Base-by-base conservation (phyloP, 1,140 invertebrate species). In the Wiebesia pumilae region DNA sequence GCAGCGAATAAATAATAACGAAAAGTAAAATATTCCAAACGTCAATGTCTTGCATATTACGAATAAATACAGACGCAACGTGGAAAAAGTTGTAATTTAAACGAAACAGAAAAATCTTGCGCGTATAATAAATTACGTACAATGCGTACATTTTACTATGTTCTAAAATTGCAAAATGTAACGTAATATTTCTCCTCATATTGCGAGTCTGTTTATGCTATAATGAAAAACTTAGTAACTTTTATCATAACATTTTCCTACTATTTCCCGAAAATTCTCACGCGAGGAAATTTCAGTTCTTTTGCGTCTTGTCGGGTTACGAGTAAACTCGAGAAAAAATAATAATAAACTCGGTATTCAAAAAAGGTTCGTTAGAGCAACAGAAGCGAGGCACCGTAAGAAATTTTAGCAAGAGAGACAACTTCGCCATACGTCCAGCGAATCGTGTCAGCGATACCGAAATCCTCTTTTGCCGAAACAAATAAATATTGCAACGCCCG, bases 201-300 rank as follows among this genome's bases (percentile, higher is more conserved):
- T 75, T n/a, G 19, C 7, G 24, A 14, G 4, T 75, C 38, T n/a
- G 14, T 27, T 43, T 43, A 33, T 19, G 21, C 24, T 0, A n/a
- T 75, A 75, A 75, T 75, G 43, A 43, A 75, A 75, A n/a, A 19
- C n/a, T 10, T 27, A 9, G 24, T 27, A 75, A n/a, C 38, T 43
- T 75, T 75, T 75, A 75, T 58, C 58, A 54, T 35, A 79, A 79
- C n/a, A 58, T 27, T 79, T 54, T 79, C n/a, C 33, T 40, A 9
- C 79, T 43, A 43, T 43, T 43, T 24, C 12, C 12, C 12, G 4
- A 47, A 7, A 47, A 54, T 43, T 40, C 21, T 75, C 71, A 43
- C 0, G 0, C 6, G 0, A 43, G 27, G 43, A n/a, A 43, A 43
- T 75, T 75, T 43, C 27, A 27, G 19, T 3, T 43, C 19, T n/a